Conservation (phyloP, 2,797 vertebrate species). For the Pitangus sulphuratus region DNA sequence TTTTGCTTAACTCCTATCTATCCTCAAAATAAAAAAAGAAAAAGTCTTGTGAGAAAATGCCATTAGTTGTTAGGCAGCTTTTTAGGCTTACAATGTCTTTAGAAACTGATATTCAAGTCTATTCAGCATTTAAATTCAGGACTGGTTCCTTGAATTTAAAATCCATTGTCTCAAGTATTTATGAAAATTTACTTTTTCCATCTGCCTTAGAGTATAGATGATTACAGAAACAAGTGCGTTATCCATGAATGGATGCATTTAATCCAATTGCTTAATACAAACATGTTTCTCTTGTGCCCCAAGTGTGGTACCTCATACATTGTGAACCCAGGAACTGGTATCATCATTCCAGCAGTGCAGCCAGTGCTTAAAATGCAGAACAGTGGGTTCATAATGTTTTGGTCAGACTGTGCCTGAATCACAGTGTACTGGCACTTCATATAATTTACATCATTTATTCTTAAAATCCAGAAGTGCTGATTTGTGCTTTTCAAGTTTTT, state of each 20-base stretch:
- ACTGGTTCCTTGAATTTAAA: not conserved
- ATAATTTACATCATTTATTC: not conserved
- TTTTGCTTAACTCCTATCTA: not conserved
- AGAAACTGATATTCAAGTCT: not conserved
- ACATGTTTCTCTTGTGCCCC: not conserved
- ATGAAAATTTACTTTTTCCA: not conserved
- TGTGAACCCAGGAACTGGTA: rapidly evolving
- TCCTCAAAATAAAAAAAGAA: not conserved
- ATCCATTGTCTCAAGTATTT: not conserved
- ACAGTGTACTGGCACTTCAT: not conserved
- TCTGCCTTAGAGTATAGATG: not conserved
- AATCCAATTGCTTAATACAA: not conserved
- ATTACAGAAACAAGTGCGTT: not conserved
- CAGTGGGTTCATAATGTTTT: not conserved
- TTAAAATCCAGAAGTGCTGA: not conserved
- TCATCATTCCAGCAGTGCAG: not conserved
- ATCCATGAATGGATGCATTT: not conserved
- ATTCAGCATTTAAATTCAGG: not conserved
- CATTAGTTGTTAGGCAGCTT: not conserved
- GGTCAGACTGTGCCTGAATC: not conserved
- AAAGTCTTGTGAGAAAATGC: not conserved
- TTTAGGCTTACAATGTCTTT: not conserved
- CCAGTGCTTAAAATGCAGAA: not conserved
- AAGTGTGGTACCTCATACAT: not conserved
- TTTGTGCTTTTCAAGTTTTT: not conserved